These are phyloP conservation scores for Poeciliopsis gracilis DNA, from an alignment of 2,797 vertebrate genomes.

Conservation along the genomic window DNA sequence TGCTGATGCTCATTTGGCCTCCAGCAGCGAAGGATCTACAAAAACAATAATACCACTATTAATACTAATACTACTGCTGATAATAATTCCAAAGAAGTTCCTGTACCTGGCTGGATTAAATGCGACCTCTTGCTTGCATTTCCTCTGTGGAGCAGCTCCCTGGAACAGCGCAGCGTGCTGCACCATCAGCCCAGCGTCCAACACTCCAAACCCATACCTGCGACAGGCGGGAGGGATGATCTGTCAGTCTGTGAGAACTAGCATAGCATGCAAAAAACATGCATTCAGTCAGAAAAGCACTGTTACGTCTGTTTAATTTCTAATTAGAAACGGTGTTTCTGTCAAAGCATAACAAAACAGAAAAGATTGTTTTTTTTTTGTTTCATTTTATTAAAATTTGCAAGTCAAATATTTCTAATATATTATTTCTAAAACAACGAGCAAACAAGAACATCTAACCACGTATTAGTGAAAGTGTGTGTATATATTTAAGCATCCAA, in stretches of 20 bases:
- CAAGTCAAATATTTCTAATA: neutral
- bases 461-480: neutral
- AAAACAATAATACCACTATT: neutral
- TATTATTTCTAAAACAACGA: no score
- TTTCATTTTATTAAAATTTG: neutral
- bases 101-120: slow-evolving; percentile 57
- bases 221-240: slow-evolving; percentile 11
- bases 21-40: slow-evolving; percentile 67
- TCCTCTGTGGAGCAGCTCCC: slow-evolving; percentile 48
- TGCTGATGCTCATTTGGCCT: slow-evolving; percentile 51
- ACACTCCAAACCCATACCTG: slow-evolving; percentile 73
- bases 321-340: neutral
- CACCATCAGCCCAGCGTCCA: slow-evolving; percentile 75
- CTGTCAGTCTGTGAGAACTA: slow-evolving; percentile 9
- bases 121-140: slow-evolving; percentile 54
- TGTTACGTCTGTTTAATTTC: neutral
- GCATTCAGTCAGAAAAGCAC: neutral
- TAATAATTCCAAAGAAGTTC: neutral
- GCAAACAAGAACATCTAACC: neutral
- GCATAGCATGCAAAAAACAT: slow-evolving; percentile 20
- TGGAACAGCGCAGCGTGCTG: slow-evolving; percentile 64
- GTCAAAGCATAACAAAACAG: neutral
- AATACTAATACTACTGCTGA: no score
- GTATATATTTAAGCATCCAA: neutral
- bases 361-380: neutral